Conservation (phyloP, 2,888 invertebrate genomes). For the Cerastis rubricosa region DNA sequence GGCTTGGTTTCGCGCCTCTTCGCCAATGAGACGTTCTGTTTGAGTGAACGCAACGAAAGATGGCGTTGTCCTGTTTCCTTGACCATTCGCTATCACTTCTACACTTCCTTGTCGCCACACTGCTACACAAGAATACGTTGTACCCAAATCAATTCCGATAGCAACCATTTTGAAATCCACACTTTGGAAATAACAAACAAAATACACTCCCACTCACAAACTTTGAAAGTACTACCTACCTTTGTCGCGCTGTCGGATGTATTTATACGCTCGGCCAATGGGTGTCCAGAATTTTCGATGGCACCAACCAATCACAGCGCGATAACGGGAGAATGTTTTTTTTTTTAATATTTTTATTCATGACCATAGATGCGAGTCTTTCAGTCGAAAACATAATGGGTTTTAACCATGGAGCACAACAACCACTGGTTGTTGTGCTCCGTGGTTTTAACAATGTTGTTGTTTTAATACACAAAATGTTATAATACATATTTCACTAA, state of each 20-base stretch:
- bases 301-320: slow-evolving; percentile 75
- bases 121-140: slow-evolving; percentile 81
- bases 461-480: too few species aligned
- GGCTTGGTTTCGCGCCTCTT: slow-evolving; percentile 81
- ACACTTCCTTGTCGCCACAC: slow-evolving; percentile 79
- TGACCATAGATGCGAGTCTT: too few species aligned
- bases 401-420: too few species aligned
- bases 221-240: slow-evolving; percentile 61
- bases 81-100: slow-evolving; percentile 82
- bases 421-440: too few species aligned
- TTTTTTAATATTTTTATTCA: too few species aligned
- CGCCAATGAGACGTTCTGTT: slow-evolving; percentile 79
- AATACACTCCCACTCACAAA: slow-evolving; percentile 18
- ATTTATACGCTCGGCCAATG: slow-evolving; percentile 81
- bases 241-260: slow-evolving; percentile 67
- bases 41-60: slow-evolving; percentile 82
- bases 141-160: slow-evolving; percentile 85
- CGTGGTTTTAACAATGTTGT: too few species aligned
- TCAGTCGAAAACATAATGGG: too few species aligned
- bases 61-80: slow-evolving; percentile 81
- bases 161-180: slow-evolving; percentile 75
- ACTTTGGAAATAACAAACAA: slow-evolving; percentile 4
- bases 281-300: slow-evolving; percentile 75
- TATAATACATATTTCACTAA: too few species aligned
- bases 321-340: slow-evolving; percentile 69